Conservation (phyloP, 2,113 vertebrate species). For the Passerina amoena region DNA sequence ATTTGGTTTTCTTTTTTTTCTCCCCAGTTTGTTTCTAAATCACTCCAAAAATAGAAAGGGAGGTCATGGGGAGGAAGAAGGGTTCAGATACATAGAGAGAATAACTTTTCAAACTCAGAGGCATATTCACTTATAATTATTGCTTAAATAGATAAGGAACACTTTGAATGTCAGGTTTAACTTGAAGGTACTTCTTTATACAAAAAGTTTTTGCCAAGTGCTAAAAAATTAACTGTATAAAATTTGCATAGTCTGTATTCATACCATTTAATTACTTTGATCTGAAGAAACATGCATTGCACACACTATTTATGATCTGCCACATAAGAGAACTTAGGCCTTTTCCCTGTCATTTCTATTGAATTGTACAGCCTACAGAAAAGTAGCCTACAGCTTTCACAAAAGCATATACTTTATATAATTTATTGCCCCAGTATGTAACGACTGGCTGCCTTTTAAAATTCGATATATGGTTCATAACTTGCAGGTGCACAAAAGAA, state of each 20-base stretch:
- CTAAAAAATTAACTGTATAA: constrained; percentile 11
- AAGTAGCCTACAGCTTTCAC: not conserved
- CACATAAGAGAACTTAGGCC: not conserved
- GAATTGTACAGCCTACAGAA: not conserved
- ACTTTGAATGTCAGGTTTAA: constrained; percentile 15
- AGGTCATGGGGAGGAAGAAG: not conserved
- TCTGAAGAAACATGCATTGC: constrained; percentile 5
- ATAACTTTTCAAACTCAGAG: not conserved
- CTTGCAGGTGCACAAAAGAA: not conserved
- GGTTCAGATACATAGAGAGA: not conserved
- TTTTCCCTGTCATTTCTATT: not conserved
- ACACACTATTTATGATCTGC: not conserved
- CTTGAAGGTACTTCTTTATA: not conserved
- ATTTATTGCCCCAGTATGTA: not conserved
- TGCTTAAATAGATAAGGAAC: constrained; percentile 29
- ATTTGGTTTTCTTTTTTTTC: not conserved
- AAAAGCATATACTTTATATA: not conserved
- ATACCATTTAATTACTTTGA: not conserved
- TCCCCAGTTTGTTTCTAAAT: not conserved
- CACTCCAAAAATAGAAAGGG: not conserved
- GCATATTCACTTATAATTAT: not conserved
- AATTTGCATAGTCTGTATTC: constrained; percentile 53
- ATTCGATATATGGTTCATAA: not conserved
- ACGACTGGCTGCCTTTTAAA: not conserved
- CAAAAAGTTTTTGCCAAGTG: not conserved